These are phyloP conservation scores for Archilochus colubris DNA, from an alignment of 2,113 vertebrate genomes.

Conservation along the genomic window DNA sequence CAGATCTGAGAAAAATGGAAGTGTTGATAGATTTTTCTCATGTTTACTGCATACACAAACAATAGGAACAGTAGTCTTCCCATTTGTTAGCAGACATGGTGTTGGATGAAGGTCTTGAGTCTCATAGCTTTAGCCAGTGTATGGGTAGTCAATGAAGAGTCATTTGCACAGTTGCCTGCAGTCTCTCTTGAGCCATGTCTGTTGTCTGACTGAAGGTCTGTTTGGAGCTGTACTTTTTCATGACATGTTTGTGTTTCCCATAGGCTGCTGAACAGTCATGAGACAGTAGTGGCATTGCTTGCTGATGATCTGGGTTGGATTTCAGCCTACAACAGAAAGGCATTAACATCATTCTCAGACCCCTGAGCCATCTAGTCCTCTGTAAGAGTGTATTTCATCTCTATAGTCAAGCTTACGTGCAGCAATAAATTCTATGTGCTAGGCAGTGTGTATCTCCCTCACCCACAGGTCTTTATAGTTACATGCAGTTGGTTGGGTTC, in stretches of 20 bases:
- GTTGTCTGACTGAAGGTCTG: not conserved
- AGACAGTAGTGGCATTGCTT: not conserved
- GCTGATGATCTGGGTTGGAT: not conserved
- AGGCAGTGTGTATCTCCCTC: not conserved
- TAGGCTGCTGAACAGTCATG: not conserved
- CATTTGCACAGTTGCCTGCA: not conserved
- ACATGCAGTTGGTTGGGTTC: not conserved
- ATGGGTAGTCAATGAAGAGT: not conserved
- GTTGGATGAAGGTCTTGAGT: not conserved
- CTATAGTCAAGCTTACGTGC: not conserved
- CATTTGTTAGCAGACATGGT: not conserved
- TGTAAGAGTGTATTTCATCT: not conserved
- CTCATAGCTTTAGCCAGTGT: not conserved
- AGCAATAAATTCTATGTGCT: not conserved
- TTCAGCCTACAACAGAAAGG: not conserved
- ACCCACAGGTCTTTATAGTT: not conserved
- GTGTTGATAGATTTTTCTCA: not conserved
- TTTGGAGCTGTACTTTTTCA: not conserved
- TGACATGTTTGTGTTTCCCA: not conserved
- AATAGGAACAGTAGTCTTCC: not conserved
- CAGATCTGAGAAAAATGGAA: not conserved
- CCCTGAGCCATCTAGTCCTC: not conserved
- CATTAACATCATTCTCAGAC: not conserved
- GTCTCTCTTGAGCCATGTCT: not conserved
- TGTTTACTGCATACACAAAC: not conserved